phyloP scores from a whole-genome alignment of 2,797 vertebrate genomes.

The Apogon hyalosoma region DNA sequence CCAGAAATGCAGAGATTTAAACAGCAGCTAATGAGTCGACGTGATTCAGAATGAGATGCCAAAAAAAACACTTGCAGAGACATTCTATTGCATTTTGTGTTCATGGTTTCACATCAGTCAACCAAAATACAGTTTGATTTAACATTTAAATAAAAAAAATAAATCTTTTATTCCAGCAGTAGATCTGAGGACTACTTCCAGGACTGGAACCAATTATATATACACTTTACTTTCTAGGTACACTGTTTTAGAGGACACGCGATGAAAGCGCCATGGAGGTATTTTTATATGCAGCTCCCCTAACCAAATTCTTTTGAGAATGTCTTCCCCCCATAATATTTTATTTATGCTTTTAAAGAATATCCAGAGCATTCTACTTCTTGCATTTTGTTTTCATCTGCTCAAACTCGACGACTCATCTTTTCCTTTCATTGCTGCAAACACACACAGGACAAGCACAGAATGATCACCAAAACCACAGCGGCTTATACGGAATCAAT shows the following conservation, averaged over 20 bases:
- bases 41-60: too few relatives aligned
- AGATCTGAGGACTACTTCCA: neutral
- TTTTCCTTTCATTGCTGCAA: neutral
- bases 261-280: neutral
- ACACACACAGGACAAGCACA: conserved; percentile 6
- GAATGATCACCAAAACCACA: conserved; percentile 18
- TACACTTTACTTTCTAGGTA: neutral
- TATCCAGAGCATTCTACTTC: conserved; percentile 5
- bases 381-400: conserved; percentile 6
- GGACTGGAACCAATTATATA: too few relatives aligned
- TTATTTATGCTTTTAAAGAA: conserved; percentile 1
- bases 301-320: conserved; percentile 5
- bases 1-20: too few relatives aligned
- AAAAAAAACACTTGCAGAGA: too few relatives aligned
- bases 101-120: neutral
- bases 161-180: too few relatives aligned
- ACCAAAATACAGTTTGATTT: too few relatives aligned
- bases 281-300: neutral
- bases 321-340: neutral
- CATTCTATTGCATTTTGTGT: too few relatives aligned
- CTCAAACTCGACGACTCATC: neutral
- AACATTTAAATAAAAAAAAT: too few relatives aligned
- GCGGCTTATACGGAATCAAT: conserved; percentile 91
- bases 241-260: neutral
- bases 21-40: too few relatives aligned